These are phyloP conservation scores for Lapara coniferarum DNA, from an alignment of 2,888 invertebrate species.

Conservation along the genomic window DNA sequence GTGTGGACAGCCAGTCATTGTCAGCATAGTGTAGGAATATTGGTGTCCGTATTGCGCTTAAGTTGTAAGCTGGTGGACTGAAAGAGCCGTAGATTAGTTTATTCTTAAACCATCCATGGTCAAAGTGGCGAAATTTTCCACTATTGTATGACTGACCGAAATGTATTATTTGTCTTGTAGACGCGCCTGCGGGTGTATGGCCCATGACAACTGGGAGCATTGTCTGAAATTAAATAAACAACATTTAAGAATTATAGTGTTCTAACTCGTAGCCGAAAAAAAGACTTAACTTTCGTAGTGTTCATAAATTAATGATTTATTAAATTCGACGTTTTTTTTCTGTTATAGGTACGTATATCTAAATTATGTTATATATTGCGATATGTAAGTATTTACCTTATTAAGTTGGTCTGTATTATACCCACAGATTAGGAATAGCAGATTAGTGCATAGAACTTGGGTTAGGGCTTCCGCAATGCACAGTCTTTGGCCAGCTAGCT, in stretches of 20 bases:
- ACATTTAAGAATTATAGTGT: no score
- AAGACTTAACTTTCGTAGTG: no score
- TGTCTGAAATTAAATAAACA: conserved; percentile 60
- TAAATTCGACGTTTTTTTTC: no score
- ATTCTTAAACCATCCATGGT: conserved; percentile 74
- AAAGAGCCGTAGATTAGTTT: conserved; percentile 69
- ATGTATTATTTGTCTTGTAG: conserved; percentile 78
- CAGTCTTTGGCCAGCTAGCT: conserved; percentile 68
- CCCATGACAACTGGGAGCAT: conserved; percentile 78
- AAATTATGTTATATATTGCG: no score
- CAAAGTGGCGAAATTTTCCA: conserved; percentile 77
- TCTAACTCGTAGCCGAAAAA: no score
- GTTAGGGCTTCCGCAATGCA: conserved; percentile 79
- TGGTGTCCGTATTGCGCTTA: conserved; percentile 72
- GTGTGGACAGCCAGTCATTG: conserved; percentile 79
- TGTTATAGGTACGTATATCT: no score
- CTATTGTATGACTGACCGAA: conserved; percentile 76
- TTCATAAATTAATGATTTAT: no score
- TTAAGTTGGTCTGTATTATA: conserved; percentile 80
- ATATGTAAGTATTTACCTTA: conserved; percentile 58
- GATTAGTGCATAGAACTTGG: conserved; percentile 83
- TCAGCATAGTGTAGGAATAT: conserved; percentile 79
- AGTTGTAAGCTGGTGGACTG: conserved; percentile 78
- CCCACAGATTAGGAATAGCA: conserved; percentile 85
- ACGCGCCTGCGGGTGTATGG: conserved; percentile 79